Evolutionary conservation across 1,140 invertebrate genomes (phyloP), one percentile per base, ranked within the genome.

Genomic region (Cherax destructor): DNA sequence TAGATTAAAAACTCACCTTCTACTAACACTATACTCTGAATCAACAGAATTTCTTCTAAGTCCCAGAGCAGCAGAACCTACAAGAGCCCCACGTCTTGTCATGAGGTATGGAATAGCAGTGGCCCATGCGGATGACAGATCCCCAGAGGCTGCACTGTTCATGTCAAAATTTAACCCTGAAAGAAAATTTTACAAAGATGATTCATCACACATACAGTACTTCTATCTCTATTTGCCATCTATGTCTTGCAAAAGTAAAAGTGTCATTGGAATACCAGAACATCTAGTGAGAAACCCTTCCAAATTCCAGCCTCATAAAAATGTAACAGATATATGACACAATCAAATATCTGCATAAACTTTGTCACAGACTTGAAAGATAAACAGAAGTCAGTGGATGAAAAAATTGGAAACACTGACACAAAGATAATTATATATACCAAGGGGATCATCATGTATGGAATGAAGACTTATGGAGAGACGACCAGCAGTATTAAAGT

Each of bases 391-490:
- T 24, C 3, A 21, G 0, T 50, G 56, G 52, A 21, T 41, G 47
- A 49, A 5, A 13, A n/a, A 7, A 59, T 4, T 65, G 16, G 30
- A 88, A 56, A 88, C 80, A 79, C 52, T 16, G 47, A 52, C 80
- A 79, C 76, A 59, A 50, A 86, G 21, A 85, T n/a, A 76, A 24
- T 74, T 81, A 49, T n/a, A 88, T 92, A 94, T 93, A 95, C 98
- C 98, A 16, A 98, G 96, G 11, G 98, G 98, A 95, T 99, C 98
- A 81, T 97, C 97, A 93, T 98, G 97, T 9, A 96, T 96, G 93
- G 97, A 97, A 80, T 97, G 96, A 89, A 98, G 96, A 93, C 97
- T 98, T 93, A 99, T 97, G 65, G 98, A 98, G 30, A 98, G 95
- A n/a, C 97, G 95, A 0, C 97, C 97, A 84, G 96, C 96, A 93